Evolutionary conservation across 2,888 invertebrate species (phyloP), one percentile per base, ranked within the genome.

Genomic region (Drosophila atripex): DNA sequence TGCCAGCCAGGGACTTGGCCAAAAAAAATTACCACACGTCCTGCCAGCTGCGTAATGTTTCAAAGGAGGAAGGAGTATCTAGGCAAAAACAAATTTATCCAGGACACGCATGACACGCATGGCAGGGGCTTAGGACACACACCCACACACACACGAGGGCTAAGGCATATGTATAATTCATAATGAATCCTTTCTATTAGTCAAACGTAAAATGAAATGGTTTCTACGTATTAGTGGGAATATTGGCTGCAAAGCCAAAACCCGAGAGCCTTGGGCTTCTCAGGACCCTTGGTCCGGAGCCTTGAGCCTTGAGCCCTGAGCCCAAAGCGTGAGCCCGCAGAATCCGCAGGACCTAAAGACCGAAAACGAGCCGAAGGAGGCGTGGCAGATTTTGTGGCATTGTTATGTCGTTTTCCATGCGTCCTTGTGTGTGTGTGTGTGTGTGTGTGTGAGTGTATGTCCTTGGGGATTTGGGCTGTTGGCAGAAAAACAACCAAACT

Each of bases 121-220:
- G 53, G 54, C 58, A 23, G 30, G 53, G 54, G 65, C 58, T 45
- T 47, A 49, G 35, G 52, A 38, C 47, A 38, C 16, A 47, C 18
- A 18, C n/a, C 21, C 41, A 47, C 47, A 14, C 49, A 38, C 14
- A 50, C 25, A 41, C 49, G 23, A 18, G 25, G 28, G 54, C 55
- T 1, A 14, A 68, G 69, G 57, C 70, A 76, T 84, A 83, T 87
- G 71, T 84, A 86, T 84, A 84, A 84, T 88, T 84, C 86, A 84
- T 88, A 87, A 84, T 88, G 88, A 84, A 88, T 86, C 88, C 84
- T 88, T 88, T 85, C 86, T 84, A 86, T 82, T 87, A 88, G 88
- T 78, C 87, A 85, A 78, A 83, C 82, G 83, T 85, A 80, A 87
- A 84, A 86, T 77, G 71, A 73, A 86, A 84, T 86, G 82, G 76